Evolutionary conservation across 2,888 invertebrate genomes (phyloP).

Genomic region (Orthosia gothica): DNA sequence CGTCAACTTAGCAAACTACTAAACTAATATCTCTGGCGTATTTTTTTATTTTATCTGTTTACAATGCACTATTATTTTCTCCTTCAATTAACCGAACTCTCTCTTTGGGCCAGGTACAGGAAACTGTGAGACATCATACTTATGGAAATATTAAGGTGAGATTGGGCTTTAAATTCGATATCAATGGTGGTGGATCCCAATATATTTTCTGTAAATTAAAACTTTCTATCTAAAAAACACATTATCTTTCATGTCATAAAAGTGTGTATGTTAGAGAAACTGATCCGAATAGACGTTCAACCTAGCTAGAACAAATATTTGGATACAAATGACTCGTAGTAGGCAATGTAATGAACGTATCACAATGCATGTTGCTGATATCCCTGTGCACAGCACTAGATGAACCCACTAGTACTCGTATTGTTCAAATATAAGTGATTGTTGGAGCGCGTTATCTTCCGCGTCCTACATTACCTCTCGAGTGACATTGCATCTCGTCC

Average conservation of each 20-base stretch:
- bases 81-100: slow-evolving; percentile 88
- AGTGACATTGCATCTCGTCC: slow-evolving; percentile 84
- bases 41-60: slow-evolving; percentile 63
- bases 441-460: slow-evolving; percentile 76
- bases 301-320: slow-evolving; percentile 33
- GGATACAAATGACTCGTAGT: slow-evolving; percentile 7
- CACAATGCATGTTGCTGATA: slow-evolving; percentile 51
- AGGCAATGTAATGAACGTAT: slow-evolving; percentile 32
- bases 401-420: slow-evolving; percentile 35
- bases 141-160: slow-evolving; percentile 94
- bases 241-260: not conserved
- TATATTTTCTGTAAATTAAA: slow-evolving; percentile 29
- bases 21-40: slow-evolving; percentile 65
- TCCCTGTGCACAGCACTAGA: slow-evolving; percentile 37
- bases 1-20: slow-evolving; percentile 57
- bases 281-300: slow-evolving; percentile 19
- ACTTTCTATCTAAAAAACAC: slow-evolving; percentile 15
- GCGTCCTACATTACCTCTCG: slow-evolving; percentile 75
- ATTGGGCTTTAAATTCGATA: slow-evolving; percentile 79
- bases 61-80: slow-evolving; percentile 78
- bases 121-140: slow-evolving; percentile 93
- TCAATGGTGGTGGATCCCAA: slow-evolving; percentile 72
- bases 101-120: slow-evolving; percentile 93
- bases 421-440: slow-evolving; percentile 59
- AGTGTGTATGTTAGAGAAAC: slow-evolving; percentile 5